Percentiles rank a stretch among this genome's conserved stretches.
phyloP scores from a whole-genome alignment of 2,113 vertebrate genomes.

The Salminus brasiliensis region DNA sequence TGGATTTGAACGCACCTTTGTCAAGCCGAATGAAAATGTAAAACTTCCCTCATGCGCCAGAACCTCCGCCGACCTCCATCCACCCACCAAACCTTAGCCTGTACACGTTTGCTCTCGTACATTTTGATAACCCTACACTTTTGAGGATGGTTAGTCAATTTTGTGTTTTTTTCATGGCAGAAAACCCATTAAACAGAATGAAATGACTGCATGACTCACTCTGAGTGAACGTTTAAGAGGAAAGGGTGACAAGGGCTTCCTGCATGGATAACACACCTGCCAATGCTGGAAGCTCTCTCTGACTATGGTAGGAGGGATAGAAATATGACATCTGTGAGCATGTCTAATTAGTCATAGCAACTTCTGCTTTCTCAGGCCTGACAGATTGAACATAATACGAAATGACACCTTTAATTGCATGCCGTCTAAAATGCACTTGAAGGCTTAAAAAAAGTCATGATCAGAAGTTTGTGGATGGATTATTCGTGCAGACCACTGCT shows the following conservation, averaged over 20 bases:
- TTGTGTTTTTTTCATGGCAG: constrained; percentile 26
- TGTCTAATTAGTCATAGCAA: constrained; percentile 38
- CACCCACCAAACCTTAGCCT: background rate
- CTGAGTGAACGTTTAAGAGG: constrained; percentile 40
- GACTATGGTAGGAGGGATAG: background rate
- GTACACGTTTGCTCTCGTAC: background rate
- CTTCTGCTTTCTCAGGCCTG: constrained; percentile 28
- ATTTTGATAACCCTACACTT: constrained; percentile 16
- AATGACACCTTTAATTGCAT: constrained; percentile 32
- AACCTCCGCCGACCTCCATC: background rate
- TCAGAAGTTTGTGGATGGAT: constrained; percentile 8
- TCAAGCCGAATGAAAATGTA: constrained; percentile 4
- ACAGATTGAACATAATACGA: constrained; percentile 15
- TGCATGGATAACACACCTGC: constrained; percentile 11
- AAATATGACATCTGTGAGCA: constrained; percentile 24
- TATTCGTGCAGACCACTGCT: background rate
- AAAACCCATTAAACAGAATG: constrained; percentile 32
- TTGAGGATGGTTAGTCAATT: constrained; percentile 18
- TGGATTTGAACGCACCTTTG: constrained; percentile 26
- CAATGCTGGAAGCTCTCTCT: constrained; percentile 23
- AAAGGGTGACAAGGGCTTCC: constrained; percentile 10
- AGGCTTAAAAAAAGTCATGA: background rate
- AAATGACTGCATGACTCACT: constrained; percentile 50
- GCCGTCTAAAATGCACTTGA: constrained; percentile 14
- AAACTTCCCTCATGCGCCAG: background rate